These are phyloP conservation scores for Mycteria americana DNA, from an alignment of 2,797 vertebrate species.

Conservation along the genomic window DNA sequence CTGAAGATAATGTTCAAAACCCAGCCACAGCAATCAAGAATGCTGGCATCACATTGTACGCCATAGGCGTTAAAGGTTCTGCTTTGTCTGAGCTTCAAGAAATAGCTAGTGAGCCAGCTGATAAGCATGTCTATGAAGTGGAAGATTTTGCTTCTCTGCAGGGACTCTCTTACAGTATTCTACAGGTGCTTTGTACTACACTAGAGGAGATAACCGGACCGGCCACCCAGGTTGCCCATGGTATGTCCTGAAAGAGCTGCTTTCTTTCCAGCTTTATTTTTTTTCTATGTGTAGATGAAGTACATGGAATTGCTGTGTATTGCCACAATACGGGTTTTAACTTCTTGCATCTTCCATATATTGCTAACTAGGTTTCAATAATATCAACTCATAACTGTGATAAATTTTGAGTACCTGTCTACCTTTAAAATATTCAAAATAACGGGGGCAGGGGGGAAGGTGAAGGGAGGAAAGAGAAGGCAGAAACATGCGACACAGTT, in stretches of 20 bases:
- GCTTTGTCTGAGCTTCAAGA: constrained; percentile 74
- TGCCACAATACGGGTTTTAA: not conserved
- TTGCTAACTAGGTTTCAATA: not conserved
- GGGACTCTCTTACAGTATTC: constrained; percentile 75
- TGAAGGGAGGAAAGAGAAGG: not conserved
- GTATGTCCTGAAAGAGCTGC: constrained; percentile 49
- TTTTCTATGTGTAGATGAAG: not conserved
- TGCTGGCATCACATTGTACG: constrained; percentile 75
- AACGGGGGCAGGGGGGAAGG: not conserved
- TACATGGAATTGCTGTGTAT: not conserved
- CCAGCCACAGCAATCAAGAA: constrained; percentile 64
- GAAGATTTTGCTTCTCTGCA: constrained; percentile 75
- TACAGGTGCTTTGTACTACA: constrained; percentile 76
- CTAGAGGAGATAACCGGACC: constrained; percentile 74
- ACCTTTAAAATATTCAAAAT: not conserved
- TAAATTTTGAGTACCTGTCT: not conserved
- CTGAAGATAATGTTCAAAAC: constrained; percentile 72
- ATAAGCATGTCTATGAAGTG: constrained; percentile 75
- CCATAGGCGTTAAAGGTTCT: constrained; percentile 80
- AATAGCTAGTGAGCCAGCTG: constrained; percentile 73
- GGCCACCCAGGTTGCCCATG: constrained; percentile 64
- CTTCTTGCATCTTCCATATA: not conserved
- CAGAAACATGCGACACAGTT: not conserved
- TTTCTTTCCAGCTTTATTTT: not conserved
- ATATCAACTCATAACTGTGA: not conserved